A percentile compares a stretch with the other conserved stretches of the same genome.
phyloP scores from a whole-genome alignment of 2,888 invertebrate genomes.

The Lapara coniferarum region DNA sequence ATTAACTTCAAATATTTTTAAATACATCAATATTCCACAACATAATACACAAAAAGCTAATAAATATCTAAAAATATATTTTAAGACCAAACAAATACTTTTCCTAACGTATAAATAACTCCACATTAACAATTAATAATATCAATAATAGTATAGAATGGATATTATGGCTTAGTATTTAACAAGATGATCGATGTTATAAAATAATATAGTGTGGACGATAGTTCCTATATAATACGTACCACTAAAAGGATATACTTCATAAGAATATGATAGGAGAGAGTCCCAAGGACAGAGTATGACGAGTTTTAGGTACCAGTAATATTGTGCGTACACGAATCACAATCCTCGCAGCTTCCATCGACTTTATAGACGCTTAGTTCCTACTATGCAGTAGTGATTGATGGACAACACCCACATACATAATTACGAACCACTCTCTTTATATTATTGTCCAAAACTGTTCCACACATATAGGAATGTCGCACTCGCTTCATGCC shows the following conservation, averaged over 20 bases:
- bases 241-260: background rate
- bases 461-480: too few species aligned
- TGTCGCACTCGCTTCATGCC: too few species aligned
- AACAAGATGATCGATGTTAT: background rate
- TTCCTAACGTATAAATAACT: background rate
- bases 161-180: background rate
- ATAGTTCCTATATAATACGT: background rate
- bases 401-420: too few species aligned
- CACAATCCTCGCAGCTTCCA: too few species aligned
- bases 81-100: background rate
- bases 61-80: slow-evolving; percentile 11
- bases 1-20: background rate
- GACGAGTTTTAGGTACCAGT: background rate
- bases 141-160: too few species aligned
- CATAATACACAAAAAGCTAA: slow-evolving; percentile 6
- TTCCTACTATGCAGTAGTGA: too few species aligned
- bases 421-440: too few species aligned
- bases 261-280: background rate
- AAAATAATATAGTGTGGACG: background rate
- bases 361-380: too few species aligned
- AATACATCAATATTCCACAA: slow-evolving; percentile 14
- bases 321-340: too few species aligned
- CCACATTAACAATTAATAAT: background rate
- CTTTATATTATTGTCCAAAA: too few species aligned
- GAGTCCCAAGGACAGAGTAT: background rate